A percentile compares a stretch with the other conserved stretches of the same genome.
Conservation (phyloP, 2,113 vertebrate species). For the Danionella cerebrum region DNA sequence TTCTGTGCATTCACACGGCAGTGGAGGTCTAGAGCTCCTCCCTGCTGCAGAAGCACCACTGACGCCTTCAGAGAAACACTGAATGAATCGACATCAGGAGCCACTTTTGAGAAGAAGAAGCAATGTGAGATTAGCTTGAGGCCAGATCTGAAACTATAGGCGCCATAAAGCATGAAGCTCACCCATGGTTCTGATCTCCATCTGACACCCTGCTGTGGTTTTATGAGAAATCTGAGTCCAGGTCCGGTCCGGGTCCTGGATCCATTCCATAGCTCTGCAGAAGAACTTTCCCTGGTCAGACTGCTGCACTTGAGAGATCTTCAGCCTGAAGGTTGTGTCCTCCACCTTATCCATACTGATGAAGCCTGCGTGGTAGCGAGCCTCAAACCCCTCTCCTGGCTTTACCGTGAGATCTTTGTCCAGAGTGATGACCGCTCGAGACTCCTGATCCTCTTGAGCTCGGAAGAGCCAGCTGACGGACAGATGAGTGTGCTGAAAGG, state of each 20-base stretch:
- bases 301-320: conserved; percentile 47
- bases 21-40: conserved; percentile 57
- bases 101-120: conserved; percentile 36
- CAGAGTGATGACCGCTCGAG: conserved; percentile 67
- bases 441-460: not conserved
- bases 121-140: not conserved
- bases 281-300: conserved; percentile 73
- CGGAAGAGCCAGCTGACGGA: conserved; percentile 75
- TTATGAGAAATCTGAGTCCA: conserved; percentile 74
- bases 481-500: conserved; percentile 82
- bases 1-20: conserved; percentile 56
- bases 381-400: conserved; percentile 62
- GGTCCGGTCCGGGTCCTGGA: conserved; percentile 76
- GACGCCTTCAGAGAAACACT: conserved; percentile 44
- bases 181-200: conserved; percentile 56
- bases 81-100: conserved; percentile 42
- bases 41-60: conserved; percentile 48
- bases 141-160: too few species aligned
- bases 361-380: conserved; percentile 58
- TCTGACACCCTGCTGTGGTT: conserved; percentile 33
- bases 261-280: conserved; percentile 79
- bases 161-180: not conserved
- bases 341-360: conserved; percentile 71
- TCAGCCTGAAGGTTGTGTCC: conserved; percentile 62
- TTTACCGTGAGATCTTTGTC: conserved; percentile 70